A percentile compares a stretch with the other conserved stretches of the same genome.
Conservation (phyloP, 2,797 vertebrate species). For the Dermochelys coriacea region DNA sequence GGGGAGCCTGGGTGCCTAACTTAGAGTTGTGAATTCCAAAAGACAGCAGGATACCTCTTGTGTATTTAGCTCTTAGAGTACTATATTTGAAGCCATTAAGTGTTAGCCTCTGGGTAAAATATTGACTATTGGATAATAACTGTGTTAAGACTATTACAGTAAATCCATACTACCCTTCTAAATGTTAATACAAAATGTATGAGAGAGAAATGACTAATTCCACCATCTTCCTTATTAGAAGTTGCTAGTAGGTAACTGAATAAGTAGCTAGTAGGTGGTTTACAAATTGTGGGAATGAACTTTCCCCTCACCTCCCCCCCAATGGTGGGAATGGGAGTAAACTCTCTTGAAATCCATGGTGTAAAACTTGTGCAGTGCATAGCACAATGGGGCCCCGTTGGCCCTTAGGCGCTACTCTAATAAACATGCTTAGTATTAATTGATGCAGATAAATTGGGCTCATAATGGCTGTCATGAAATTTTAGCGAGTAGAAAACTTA, state of each 20-base stretch:
- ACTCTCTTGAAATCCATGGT: not conserved
- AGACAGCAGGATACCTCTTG: not conserved
- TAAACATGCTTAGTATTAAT: not conserved
- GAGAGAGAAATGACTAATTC: too few relatives aligned
- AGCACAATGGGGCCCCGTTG: not conserved
- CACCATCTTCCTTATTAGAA: too few relatives aligned
- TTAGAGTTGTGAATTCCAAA: not conserved
- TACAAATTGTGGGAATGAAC: not conserved
- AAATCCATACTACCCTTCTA: not conserved
- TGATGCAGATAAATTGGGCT: slow-evolving; percentile 1
- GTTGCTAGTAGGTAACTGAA: not conserved
- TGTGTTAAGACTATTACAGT: not conserved
- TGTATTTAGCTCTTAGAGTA: not conserved
- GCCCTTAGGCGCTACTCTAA: not conserved
- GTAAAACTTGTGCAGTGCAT: not conserved
- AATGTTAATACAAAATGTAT: not conserved
- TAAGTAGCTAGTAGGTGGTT: not conserved
- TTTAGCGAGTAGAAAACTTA: not conserved
- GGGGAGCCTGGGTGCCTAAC: not conserved
- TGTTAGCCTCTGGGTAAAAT: not conserved
- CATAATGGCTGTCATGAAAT: not conserved
- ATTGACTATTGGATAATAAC: not conserved
- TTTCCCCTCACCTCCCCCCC: too few relatives aligned
- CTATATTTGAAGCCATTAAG: not conserved
- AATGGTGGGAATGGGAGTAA: not conserved